Percentiles rank a stretch among this genome's conserved stretches.
These are phyloP conservation scores for Danio tinwini DNA, from an alignment of 2,797 vertebrate species.

Conservation along the genomic window DNA sequence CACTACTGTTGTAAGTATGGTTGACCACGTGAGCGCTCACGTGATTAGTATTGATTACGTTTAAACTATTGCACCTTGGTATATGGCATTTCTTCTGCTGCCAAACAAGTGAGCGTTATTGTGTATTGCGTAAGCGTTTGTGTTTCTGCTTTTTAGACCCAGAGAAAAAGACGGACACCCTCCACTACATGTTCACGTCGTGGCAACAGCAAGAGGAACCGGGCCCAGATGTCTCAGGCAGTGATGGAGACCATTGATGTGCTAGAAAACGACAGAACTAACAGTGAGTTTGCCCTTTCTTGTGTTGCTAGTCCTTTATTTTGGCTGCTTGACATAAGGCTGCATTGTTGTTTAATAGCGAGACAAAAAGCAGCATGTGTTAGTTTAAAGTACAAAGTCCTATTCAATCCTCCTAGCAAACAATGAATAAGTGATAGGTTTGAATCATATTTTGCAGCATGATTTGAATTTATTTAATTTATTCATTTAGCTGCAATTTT, in stretches of 20 bases:
- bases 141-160: constrained; percentile 29
- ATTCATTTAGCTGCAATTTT: too few species aligned
- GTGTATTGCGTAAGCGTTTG: too few species aligned
- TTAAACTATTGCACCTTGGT: not conserved
- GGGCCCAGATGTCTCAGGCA: constrained; percentile 41
- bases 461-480: too few species aligned
- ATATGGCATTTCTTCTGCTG: not conserved
- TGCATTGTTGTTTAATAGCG: not conserved
- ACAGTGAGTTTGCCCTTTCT: constrained; percentile 37
- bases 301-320: not conserved
- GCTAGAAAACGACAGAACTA: constrained; percentile 46
- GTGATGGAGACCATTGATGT: constrained; percentile 56
- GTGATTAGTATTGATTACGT: not conserved
- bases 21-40: constrained; percentile 13
- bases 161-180: constrained; percentile 53
- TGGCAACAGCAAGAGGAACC: constrained; percentile 52
- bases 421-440: too few species aligned
- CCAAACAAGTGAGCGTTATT: not conserved
- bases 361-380: not conserved
- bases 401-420: too few species aligned
- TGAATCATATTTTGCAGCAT: too few species aligned
- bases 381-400: not conserved
- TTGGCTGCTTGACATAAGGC: not conserved
- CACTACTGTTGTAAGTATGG: constrained; percentile 34
- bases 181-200: constrained; percentile 50